A percentile compares a stretch with the other conserved stretches of the same genome.
Evolutionary conservation across 2,888 invertebrate species (phyloP).

Genomic region (Orthosia cruda): DNA sequence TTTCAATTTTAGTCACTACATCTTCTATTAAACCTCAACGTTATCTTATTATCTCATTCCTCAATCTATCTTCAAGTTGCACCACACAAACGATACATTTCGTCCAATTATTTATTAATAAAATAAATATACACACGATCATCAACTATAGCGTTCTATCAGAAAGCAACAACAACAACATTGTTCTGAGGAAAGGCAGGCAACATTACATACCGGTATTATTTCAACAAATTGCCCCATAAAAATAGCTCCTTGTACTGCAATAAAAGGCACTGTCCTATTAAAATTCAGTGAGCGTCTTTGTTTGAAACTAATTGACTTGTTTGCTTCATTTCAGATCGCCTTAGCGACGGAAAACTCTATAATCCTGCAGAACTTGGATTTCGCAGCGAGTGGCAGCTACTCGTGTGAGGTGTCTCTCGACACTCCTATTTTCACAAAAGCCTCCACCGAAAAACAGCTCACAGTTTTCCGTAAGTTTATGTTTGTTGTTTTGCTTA

Average conservation of each 20-base stretch:
- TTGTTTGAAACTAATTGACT: constrained; percentile 51
- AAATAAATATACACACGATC: too few species aligned
- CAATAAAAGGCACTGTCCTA: constrained; percentile 22
- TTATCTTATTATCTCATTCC: too few species aligned
- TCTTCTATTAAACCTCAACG: too few species aligned
- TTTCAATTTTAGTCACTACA: too few species aligned
- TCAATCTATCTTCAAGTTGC: too few species aligned
- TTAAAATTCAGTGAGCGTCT: constrained; percentile 41
- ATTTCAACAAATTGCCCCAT: constrained; percentile 8
- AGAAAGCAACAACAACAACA: constrained; percentile 24
- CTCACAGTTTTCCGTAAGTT: constrained; percentile 95
- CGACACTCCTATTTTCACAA: constrained; percentile 94
- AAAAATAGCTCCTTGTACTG: constrained; percentile 14
- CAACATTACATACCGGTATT: constrained; percentile 22
- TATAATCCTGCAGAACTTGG: constrained; percentile 93
- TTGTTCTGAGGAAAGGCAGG: not conserved
- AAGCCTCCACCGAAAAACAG: constrained; percentile 93
- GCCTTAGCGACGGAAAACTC: constrained; percentile 93
- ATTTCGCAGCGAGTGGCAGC: constrained; percentile 94
- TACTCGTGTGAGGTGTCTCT: constrained; percentile 95
- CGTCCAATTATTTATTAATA: too few species aligned
- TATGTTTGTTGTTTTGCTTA: constrained; percentile 13
- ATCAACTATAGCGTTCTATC: not conserved
- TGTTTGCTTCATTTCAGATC: constrained; percentile 89
- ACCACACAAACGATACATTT: too few species aligned